Conservation (phyloP, 2,888 invertebrate genomes). For the Pachydiplax longipennis region DNA sequence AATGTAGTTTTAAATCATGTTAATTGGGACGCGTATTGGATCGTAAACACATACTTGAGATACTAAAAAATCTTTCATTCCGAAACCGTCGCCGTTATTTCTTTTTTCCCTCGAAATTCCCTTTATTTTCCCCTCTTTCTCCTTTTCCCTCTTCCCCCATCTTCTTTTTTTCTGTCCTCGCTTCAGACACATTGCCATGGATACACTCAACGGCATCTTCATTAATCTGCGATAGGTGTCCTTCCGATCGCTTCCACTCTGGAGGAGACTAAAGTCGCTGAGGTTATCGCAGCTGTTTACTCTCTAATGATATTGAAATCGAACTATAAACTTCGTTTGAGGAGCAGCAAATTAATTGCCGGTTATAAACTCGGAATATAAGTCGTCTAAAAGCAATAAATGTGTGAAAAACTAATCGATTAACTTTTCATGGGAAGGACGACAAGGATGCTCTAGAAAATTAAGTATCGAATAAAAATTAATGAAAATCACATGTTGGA, state of each 20-base stretch:
- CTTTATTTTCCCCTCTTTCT: background rate
- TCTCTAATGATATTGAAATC: too few relatives aligned
- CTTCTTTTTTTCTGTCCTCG: background rate
- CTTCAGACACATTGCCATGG: background rate
- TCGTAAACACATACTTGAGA: conserved; percentile 39
- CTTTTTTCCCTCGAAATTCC: background rate
- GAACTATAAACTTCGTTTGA: too few relatives aligned
- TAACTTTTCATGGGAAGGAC: too few relatives aligned
- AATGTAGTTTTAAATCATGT: conserved; percentile 37
- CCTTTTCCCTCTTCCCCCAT: background rate
- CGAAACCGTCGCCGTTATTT: background rate
- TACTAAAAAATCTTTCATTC: conserved; percentile 22
- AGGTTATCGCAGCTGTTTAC: too few relatives aligned
- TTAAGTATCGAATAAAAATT: too few relatives aligned
- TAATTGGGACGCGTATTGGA: conserved; percentile 26
- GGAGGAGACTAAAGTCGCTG: background rate
- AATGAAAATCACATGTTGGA: too few relatives aligned
- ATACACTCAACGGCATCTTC: background rate
- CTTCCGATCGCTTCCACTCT: background rate
- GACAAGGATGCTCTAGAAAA: too few relatives aligned
- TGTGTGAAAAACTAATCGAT: too few relatives aligned
- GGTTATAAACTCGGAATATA: too few relatives aligned
- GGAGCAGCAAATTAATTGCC: too few relatives aligned
- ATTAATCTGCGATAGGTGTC: background rate
- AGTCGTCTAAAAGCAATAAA: too few relatives aligned